A percentile compares a stretch with the other conserved stretches of the same genome.
Evolutionary conservation across 2,888 invertebrate genomes (phyloP).

Genomic region (Agrotis clavis): DNA sequence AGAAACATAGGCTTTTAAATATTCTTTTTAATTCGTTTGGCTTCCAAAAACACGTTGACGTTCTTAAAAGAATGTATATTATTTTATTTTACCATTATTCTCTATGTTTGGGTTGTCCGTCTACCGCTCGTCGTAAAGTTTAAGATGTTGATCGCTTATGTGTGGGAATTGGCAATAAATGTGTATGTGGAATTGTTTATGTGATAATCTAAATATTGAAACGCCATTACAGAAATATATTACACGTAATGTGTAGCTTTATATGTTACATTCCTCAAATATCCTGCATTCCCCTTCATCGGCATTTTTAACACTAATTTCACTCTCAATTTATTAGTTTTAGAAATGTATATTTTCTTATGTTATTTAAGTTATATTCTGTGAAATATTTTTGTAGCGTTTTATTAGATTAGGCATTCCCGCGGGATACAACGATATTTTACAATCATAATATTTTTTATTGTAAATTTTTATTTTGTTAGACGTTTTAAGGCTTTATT

Average conservation of each 20-base stretch:
- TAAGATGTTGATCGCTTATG: conserved; percentile 65
- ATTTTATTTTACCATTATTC: conserved; percentile 38
- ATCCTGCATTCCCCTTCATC: conserved; percentile 75
- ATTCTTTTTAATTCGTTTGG: conserved; percentile 64
- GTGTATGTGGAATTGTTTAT: conserved; percentile 78
- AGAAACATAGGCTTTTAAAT: conserved; percentile 47
- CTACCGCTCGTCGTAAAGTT: conserved; percentile 33
- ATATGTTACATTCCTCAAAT: conserved; percentile 72
- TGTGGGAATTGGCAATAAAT: conserved; percentile 81
- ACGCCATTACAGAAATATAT: conserved; percentile 60
- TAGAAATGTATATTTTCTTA: conserved; percentile 79
- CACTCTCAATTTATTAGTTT: conserved; percentile 68
- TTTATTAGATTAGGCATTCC: conserved; percentile 81
- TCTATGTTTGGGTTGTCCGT: conserved; percentile 35
- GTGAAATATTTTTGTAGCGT: conserved; percentile 84
- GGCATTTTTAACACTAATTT: conserved; percentile 73
- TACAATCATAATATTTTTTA: conserved; percentile 81
- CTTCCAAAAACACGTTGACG: conserved; percentile 74
- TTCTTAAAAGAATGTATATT: conserved; percentile 74
- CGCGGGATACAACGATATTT: conserved; percentile 86
- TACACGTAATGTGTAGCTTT: conserved; percentile 58
- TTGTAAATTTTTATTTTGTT: conserved; percentile 89
- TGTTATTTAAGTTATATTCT: conserved; percentile 77
- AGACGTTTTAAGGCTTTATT: conserved; percentile 79
- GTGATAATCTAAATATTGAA: conserved; percentile 72